These are phyloP conservation scores for Stichodactyla mertensii DNA, from an alignment of 64 coral and sea anemone species.

Conservation along the genomic window DNA sequence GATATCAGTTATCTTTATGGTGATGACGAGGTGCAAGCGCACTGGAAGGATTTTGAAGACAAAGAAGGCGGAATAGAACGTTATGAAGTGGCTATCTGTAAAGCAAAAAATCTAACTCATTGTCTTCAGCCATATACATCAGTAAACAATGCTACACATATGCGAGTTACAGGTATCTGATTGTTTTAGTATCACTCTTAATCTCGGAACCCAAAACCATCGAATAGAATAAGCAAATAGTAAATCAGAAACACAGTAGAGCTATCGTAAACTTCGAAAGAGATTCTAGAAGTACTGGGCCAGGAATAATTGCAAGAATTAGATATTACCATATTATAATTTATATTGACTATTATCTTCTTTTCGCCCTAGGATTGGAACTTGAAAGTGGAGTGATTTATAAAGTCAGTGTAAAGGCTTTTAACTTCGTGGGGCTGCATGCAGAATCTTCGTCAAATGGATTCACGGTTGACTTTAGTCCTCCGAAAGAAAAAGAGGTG, in stretches of 20 bases:
- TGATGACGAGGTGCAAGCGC: slow-evolving; percentile 45
- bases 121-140: slow-evolving; percentile 60
- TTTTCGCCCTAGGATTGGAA: slow-evolving; percentile 30
- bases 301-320: too few relatives aligned
- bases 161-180: slow-evolving; percentile 4
- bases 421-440: slow-evolving; percentile 57
- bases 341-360: too few relatives aligned
- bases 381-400: slow-evolving; percentile 47
- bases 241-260: too few relatives aligned
- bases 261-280: too few relatives aligned
- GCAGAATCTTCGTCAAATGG: slow-evolving; percentile 59
- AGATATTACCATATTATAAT: too few relatives aligned
- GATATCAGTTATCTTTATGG: slow-evolving; percentile 62
- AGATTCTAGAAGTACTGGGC: too few relatives aligned
- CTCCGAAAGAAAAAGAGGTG: slow-evolving; percentile 36
- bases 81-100: slow-evolving; percentile 81
- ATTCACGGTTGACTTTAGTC: slow-evolving; percentile 69
- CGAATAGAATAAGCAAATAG: too few relatives aligned
- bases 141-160: slow-evolving; percentile 41
- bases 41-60: slow-evolving; percentile 69
- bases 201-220: too few relatives aligned
- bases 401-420: slow-evolving; percentile 51
- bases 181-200: too few relatives aligned
- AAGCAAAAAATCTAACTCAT: slow-evolving; percentile 43
- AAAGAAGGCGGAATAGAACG: slow-evolving; percentile 62